Percentiles rank a stretch among this genome's conserved stretches.
phyloP scores from a whole-genome alignment of 2,888 invertebrate genomes.

The Pyralis farinalis region DNA sequence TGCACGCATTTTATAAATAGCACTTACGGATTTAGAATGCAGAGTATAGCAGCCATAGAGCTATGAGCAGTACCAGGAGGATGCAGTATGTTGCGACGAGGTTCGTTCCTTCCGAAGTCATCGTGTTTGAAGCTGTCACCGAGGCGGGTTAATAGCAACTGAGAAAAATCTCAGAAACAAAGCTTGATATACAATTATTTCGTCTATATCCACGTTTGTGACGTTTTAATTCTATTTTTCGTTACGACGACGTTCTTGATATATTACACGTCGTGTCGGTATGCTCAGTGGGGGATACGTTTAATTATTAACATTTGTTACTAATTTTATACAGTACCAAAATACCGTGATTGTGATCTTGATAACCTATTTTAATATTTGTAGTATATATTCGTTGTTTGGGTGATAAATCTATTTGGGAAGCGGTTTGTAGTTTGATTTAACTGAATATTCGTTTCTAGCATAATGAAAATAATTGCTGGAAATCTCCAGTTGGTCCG shows the following conservation, averaged over 20 bases:
- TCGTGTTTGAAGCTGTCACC: constrained; percentile 43
- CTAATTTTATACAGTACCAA: background rate
- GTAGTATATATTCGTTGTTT: background rate
- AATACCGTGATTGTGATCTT: background rate
- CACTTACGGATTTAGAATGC: constrained; percentile 69
- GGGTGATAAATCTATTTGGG: background rate
- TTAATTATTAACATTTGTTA: constrained; percentile 8
- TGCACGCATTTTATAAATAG: background rate
- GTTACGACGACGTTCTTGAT: constrained; percentile 49
- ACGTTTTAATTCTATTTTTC: constrained; percentile 52
- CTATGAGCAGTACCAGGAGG: constrained; percentile 81
- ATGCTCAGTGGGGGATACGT: constrained; percentile 19
- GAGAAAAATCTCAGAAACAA: constrained; percentile 37
- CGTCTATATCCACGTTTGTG: constrained; percentile 36
- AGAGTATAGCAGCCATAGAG: constrained; percentile 85
- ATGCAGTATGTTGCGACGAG: constrained; percentile 85
- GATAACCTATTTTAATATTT: background rate
- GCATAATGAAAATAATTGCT: no score
- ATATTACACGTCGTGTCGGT: constrained; percentile 50
- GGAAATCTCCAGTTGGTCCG: constrained; percentile 49
- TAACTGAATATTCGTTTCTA: no score
- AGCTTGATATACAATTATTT: constrained; percentile 45
- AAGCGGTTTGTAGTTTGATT: background rate
- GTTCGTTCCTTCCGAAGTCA: constrained; percentile 81
- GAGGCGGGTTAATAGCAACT: constrained; percentile 43